Evolutionary conservation across 2,797 vertebrate species (phyloP), one percentile per base, ranked within the genome.

Genomic region (Coregonus suidteri): DNA sequence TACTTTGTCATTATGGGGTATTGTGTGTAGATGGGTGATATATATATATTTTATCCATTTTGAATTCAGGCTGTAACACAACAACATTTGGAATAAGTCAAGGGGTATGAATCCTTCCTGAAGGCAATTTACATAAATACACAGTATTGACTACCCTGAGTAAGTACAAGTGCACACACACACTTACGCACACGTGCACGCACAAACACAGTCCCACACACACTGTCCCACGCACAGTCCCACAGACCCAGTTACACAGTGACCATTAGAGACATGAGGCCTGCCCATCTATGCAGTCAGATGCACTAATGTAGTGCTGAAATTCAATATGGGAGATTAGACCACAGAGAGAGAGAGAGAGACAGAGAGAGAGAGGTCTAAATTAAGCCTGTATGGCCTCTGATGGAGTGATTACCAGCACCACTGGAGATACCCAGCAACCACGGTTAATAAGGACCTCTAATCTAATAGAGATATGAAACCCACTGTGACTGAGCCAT

Each of bases 261-360:
- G 65, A 67, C 65, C 65, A 31, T 34, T 35, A 34, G 4, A 15
- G 65, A 30, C 20, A 53, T 18, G 51, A 30, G 51, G 70, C 2
- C 51, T 15, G 70, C 41, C 47, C 41, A 3, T 47, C 41, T 47
- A 2, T 47, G 41, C 41, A 47, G 11, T 62, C 56, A n/a, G 69
- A 73, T 67, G 72, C 84, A 75, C 77, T 41, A n/a, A 81, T 70
- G 73, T 75, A 71, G 59, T 71, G 75, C 77, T 81, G 71, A 79
- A 88, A 90, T 90, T 84, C 86, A 90, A 90, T 88, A 89, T 77
- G 77, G 71, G 31, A 74, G 84, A 89, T 88, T 84, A 88, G 85
- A 77, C n/a, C 51, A 75, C 71, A 31, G 52, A 56, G 71, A 16
- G 56, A 30, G 69, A 16, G 69, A 31, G 52, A 56, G 71, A 16